Conservation (phyloP, 2,888 invertebrate genomes). For the Rugalucina vietnamica region DNA sequence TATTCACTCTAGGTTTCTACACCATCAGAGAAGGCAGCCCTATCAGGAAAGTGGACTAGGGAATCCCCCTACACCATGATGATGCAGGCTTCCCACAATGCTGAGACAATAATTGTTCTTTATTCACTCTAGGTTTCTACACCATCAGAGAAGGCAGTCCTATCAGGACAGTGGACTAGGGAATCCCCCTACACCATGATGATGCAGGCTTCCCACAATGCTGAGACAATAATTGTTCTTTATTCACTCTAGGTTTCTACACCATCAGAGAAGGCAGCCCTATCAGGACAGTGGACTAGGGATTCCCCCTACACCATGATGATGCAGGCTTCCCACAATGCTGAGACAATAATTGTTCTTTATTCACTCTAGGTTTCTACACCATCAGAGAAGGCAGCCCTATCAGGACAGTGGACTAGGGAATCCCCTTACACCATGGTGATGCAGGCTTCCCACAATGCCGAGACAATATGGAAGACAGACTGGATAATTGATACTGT, state of each 20-base stretch:
- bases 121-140: conserved; percentile 22
- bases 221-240: too few relatives aligned
- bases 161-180: conserved; percentile 46
- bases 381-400: conserved; percentile 18
- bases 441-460: conserved; percentile 39
- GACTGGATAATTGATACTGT: conserved; percentile 48
- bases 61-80: conserved; percentile 46
- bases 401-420: conserved; percentile 46
- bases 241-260: conserved; percentile 22
- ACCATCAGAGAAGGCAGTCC: conserved; percentile 18
- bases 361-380: conserved; percentile 22
- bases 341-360: too few relatives aligned
- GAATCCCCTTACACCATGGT: conserved; percentile 46
- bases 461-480: conserved; percentile 48
- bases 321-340: conserved; percentile 39
- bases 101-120: too few relatives aligned
- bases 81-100: conserved; percentile 39
- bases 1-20: conserved; percentile 22
- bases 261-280: conserved; percentile 18
- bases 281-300: conserved; percentile 46
- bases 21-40: conserved; percentile 18
- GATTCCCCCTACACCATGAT: conserved; percentile 46
- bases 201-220: conserved; percentile 39
- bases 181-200: conserved; percentile 46
- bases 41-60: conserved; percentile 46